These are phyloP conservation scores for Bovichtus diacanthus DNA, from an alignment of 2,797 vertebrate species.

Conservation along the genomic window DNA sequence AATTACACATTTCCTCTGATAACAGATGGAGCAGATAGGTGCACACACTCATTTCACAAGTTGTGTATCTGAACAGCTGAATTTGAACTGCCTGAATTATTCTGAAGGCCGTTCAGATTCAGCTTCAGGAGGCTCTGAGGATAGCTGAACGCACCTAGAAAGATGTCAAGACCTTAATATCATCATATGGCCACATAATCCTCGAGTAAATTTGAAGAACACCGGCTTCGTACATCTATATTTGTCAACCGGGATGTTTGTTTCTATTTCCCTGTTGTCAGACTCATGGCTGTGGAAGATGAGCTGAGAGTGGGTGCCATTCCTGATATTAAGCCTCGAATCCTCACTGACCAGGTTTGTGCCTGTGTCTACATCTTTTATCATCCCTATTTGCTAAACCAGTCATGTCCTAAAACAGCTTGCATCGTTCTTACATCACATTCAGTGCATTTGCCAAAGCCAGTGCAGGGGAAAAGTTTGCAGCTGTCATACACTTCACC, in stretches of 20 bases:
- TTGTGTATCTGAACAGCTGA: slow-evolving; percentile 47
- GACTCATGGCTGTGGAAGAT: slow-evolving; percentile 99
- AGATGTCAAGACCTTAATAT: slow-evolving; percentile 75
- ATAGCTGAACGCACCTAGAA: slow-evolving; percentile 49
- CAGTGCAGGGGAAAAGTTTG: slow-evolving; percentile 60
- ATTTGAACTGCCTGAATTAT: slow-evolving; percentile 42
- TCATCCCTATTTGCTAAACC: slow-evolving; percentile 72
- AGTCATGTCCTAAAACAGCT: slow-evolving; percentile 71
- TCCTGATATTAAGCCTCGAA: slow-evolving; percentile 94
- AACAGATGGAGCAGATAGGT: slow-evolving; percentile 31
- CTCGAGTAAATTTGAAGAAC: slow-evolving; percentile 75
- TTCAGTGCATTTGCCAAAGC: slow-evolving; percentile 62
- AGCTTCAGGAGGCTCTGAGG: slow-evolving; percentile 55
- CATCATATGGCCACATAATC: slow-evolving; percentile 73
- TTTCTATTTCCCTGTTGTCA: slow-evolving; percentile 85
- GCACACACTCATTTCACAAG: slow-evolving; percentile 48
- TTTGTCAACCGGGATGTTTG: slow-evolving; percentile 80
- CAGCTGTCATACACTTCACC: slow-evolving; percentile 60
- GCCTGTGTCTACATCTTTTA: slow-evolving; percentile 81
- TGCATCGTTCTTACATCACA: slow-evolving; percentile 76
- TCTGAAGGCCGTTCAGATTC: slow-evolving; percentile 47
- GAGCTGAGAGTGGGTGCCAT: slow-evolving; percentile 96
- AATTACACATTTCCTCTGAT: slow-evolving; percentile 1
- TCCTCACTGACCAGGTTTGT: slow-evolving; percentile 97
- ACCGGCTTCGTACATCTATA: slow-evolving; percentile 82